phyloP scores from a whole-genome alignment of 2,888 invertebrate genomes.

The Rutpela maculata region DNA sequence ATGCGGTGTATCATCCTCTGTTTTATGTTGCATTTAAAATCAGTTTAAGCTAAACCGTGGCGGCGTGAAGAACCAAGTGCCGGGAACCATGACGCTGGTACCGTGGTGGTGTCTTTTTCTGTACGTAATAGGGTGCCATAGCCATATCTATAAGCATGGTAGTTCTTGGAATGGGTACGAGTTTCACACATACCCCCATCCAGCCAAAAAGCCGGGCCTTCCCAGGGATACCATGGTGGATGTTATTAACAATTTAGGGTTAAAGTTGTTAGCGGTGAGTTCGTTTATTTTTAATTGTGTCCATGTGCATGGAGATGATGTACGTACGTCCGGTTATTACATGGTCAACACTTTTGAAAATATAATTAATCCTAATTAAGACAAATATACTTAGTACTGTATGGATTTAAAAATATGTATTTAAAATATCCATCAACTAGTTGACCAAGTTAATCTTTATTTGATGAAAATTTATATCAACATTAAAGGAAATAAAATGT shows the following conservation, averaged over 20 bases:
- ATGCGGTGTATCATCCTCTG: conserved; percentile 38
- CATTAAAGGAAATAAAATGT: too few relatives aligned
- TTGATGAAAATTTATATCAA: too few relatives aligned
- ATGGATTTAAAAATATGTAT: too few relatives aligned
- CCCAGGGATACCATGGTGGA: conserved; percentile 86
- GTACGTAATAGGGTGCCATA: conserved; percentile 38
- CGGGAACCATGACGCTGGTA: conserved; percentile 37
- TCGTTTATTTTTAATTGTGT: conserved; percentile 39
- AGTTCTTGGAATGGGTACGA: conserved; percentile 46
- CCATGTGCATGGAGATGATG: neutral
- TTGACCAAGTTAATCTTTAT: too few relatives aligned
- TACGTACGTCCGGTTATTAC: conserved; percentile 27
- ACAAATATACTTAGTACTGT: neutral
- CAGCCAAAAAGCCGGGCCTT: conserved; percentile 35
- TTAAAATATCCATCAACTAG: too few relatives aligned
- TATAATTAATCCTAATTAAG: conserved; percentile 19
- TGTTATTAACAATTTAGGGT: conserved; percentile 84
- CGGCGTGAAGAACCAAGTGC: conserved; percentile 32
- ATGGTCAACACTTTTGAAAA: conserved; percentile 17
- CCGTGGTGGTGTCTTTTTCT: conserved; percentile 38
- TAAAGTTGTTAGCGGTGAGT: conserved; percentile 80
- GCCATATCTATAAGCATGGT: conserved; percentile 22
- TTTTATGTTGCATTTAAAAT: conserved; percentile 29
- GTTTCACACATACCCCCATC: conserved; percentile 53
- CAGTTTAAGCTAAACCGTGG: conserved; percentile 42